Base-by-base conservation (phyloP, 2,113 vertebrate genomes). In the Rhabdomys dilectus region DNA sequence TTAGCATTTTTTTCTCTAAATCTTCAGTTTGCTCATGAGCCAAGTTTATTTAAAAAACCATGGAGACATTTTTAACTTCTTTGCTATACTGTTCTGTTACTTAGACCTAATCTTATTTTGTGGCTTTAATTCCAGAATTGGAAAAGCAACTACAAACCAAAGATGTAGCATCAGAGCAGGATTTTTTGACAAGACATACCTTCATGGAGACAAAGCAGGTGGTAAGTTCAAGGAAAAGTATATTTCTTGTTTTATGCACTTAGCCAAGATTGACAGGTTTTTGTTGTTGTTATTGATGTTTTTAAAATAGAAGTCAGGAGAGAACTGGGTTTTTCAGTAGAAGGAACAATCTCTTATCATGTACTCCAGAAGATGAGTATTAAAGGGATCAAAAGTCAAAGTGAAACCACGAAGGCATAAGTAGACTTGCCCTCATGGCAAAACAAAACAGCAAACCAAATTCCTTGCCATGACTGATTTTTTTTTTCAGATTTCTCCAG, bases 91-190 rank as follows among this genome's bases (percentile, higher is more conserved):
- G 31, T 81, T 70, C 13, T 58, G 12, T 60, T 84, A 70, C 42
- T 94, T 56, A 90, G 48, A 36, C 62, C 48, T 56, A 87, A 62
- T 82, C 60, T 66, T 70, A 26, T 42, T 58, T 81, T 70, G 45
- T 85, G 31, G 56, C 7, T 88, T 94, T 73, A 21, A 72, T 94
- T 89, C 88, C 84, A 96, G 95, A 89, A 48, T 68, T 89, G 48
- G 76, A 91, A 84, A 70, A 62, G 19, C 76, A 84, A 26, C 60
- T 88, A 70, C 77, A 95, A 36, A 88, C 91, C 82, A 95, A 70
- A 84, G 94, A 77, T 60, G 93, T 45, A 91, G 76, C 51, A 70
- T 13, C 62, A 62, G 91, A 91, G 60, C 94, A 91, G 76, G 36
- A 91, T 39, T 77, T 91, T 76, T 75, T 95, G 51, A 51, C 51